A percentile compares a stretch with the other conserved stretches of the same genome.
phyloP scores from a whole-genome alignment of 2,888 invertebrate species.

The Rhogogaster chlorosoma region DNA sequence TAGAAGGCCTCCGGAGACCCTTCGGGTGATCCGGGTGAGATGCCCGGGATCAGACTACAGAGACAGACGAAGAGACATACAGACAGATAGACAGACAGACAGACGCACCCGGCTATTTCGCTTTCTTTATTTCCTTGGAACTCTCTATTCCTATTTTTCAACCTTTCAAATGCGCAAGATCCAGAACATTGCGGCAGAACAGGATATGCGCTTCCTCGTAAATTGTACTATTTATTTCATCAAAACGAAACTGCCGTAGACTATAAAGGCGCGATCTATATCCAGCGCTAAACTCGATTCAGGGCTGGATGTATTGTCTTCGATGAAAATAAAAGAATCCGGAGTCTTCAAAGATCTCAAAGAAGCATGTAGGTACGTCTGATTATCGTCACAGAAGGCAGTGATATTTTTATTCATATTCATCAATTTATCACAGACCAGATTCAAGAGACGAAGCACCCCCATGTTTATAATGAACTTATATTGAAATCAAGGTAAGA shows the following conservation, averaged over 20 bases:
- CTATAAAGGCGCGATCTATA: conserved; percentile 21
- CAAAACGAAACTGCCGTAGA: conserved; percentile 44
- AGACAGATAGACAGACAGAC: not conserved
- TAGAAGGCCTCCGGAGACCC: conserved; percentile 59
- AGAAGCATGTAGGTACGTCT: too few species aligned
- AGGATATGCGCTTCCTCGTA: conserved; percentile 37
- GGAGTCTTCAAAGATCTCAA: not conserved
- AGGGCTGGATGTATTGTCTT: conserved; percentile 57
- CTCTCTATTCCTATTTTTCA: conserved; percentile 34
- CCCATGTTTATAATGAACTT: not conserved
- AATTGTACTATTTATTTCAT: conserved; percentile 48
- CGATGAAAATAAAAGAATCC: not conserved
- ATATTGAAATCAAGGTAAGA: not conserved
- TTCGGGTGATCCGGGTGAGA: conserved; percentile 55
- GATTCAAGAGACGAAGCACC: not conserved
- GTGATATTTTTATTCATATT: not conserved
- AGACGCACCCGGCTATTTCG: conserved; percentile 54
- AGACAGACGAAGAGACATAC: conserved; percentile 51
- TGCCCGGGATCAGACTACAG: conserved; percentile 42
- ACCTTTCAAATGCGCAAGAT: conserved; percentile 20
- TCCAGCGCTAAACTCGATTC: conserved; percentile 56
- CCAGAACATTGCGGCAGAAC: conserved; percentile 12
- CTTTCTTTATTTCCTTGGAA: conserved; percentile 55
- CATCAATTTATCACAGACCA: not conserved
- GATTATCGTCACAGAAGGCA: not conserved